Base-by-base conservation (phyloP, 2,113 vertebrate species). In the Ciconia boyciana region DNA sequence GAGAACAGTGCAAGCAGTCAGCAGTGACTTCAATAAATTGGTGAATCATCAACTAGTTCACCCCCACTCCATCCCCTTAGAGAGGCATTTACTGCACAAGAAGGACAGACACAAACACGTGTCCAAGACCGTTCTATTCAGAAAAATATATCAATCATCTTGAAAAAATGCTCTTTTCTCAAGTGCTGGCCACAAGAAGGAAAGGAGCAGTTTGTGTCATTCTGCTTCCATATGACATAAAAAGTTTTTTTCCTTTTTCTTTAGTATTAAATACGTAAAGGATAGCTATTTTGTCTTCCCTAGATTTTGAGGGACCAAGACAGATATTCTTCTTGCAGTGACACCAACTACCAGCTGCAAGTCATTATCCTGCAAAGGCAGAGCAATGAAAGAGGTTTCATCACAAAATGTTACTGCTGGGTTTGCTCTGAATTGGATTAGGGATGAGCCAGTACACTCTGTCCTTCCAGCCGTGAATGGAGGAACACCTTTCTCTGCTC, bases 401-500 rank as follows among this genome's bases (percentile, higher is more conserved):
- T 28, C 43, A 41, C 61, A 9, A 2, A 20, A 36, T 4, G 32
- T 12, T 70, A 31, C 39, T 43, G 74, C 74, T 65, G 60, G 18
- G 11, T 44, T 61, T 77, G 72, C 72, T 90, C 43, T 58, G 51
- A 62, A n/a, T 8, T 20, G 90, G 19, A 77, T 29, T 22, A 66
- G 84, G 72, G 74, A 57, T 7, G 54, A 66, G 87, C 24, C 93
- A 74, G 76, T 6, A 89, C 58, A 7, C 22, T 29, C 84, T 28
- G 70, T 41, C 8, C 72, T 26, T 25, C 12, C 34, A 51, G 2
- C 24, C 1, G 0, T 2, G 18, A 34, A 24, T 1, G 8, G 3
- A 75, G 39, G 20, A 92, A 43, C 70, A 52, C 48, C 71, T 15
- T 79, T 13, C 52, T 29, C 78, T 61, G 75, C 49, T 36, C 49